phyloP scores from a whole-genome alignment of 2,797 vertebrate genomes.

The Sus cebifrons region DNA sequence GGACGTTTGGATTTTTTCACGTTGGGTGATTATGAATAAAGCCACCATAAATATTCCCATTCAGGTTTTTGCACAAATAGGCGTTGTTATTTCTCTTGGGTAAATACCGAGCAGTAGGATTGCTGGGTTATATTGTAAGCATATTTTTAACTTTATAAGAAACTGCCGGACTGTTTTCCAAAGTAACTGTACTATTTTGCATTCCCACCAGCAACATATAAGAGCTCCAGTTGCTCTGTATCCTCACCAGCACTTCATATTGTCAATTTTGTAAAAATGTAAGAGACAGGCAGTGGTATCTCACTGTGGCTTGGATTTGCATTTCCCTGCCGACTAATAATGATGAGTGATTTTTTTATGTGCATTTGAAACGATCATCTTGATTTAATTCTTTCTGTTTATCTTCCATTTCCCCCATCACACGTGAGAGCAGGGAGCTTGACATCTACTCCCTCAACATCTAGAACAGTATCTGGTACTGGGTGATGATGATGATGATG shows the following conservation, averaged over 20 bases:
- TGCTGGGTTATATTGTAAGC: background rate
- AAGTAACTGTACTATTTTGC: background rate
- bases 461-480: background rate
- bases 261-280: background rate
- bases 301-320: background rate
- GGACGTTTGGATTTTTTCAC: conserved; percentile 1
- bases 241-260: background rate
- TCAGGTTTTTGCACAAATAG: background rate
- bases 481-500: background rate
- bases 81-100: conserved; percentile 22
- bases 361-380: background rate
- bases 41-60: conserved; percentile 32
- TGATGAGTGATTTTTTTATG: background rate
- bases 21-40: conserved; percentile 46
- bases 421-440: background rate
- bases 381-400: conserved; percentile 4
- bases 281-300: background rate
- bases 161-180: background rate
- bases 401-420: background rate
- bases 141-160: conserved; percentile 43
- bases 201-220: background rate
- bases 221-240: background rate
- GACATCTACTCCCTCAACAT: background rate
- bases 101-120: background rate
- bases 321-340: background rate